Evolutionary conservation across 2,888 invertebrate species (phyloP).

Genomic region (Drosophila ezoana): DNA sequence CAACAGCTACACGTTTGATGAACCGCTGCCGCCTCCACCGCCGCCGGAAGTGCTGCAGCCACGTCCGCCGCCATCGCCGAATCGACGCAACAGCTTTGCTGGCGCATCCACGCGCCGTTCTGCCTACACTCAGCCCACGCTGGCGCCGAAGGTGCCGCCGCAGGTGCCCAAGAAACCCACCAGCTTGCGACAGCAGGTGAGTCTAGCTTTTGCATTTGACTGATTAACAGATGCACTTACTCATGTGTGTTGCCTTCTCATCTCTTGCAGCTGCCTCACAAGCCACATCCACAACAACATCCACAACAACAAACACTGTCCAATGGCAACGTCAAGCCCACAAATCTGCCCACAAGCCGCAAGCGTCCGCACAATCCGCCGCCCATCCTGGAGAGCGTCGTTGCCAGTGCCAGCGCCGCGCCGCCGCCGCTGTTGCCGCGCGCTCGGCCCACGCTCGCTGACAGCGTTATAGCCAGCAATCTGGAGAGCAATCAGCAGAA

Average conservation of each 20-base stretch:
- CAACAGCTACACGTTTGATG: constrained; percentile 81
- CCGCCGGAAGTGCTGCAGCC: constrained; percentile 84
- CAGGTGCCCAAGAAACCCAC: constrained; percentile 84
- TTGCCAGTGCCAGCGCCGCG: constrained; percentile 43
- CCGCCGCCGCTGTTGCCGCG: constrained; percentile 84
- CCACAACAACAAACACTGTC: constrained; percentile 73
- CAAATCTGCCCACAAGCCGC: constrained; percentile 69
- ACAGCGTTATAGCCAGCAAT: constrained; percentile 78
- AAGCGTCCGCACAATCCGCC: constrained; percentile 84
- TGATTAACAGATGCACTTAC: background rate
- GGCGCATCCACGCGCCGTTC: constrained; percentile 83
- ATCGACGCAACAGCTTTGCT: constrained; percentile 85
- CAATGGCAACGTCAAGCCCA: constrained; percentile 70
- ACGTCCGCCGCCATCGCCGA: constrained; percentile 81
- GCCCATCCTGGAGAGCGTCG: constrained; percentile 79
- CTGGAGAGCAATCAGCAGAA: constrained; percentile 78
- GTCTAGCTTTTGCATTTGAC: constrained; percentile 22
- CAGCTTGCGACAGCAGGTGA: constrained; percentile 76
- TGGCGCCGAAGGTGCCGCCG: constrained; percentile 83
- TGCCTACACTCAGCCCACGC: constrained; percentile 55
- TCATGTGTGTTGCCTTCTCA: background rate
- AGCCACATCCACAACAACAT: constrained; percentile 56
- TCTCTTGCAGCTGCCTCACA: constrained; percentile 43
- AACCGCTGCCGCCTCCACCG: constrained; percentile 85
- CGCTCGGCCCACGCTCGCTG: constrained; percentile 68